A percentile compares a stretch with the other conserved stretches of the same genome.
phyloP scores from a whole-genome alignment of 2,797 vertebrate species.

The Mormyrus hasselquistii region DNA sequence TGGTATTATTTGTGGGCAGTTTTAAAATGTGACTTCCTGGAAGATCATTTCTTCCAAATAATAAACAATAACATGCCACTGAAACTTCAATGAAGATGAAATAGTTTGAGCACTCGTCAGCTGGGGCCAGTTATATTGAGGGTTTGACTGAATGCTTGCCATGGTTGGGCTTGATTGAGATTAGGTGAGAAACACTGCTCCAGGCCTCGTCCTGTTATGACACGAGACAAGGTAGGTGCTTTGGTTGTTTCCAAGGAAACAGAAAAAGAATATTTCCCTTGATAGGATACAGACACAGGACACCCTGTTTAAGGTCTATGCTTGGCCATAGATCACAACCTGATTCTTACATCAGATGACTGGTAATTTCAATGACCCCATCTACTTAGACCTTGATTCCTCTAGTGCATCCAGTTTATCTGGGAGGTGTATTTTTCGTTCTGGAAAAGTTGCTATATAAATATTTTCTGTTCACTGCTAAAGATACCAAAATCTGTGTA shows the following conservation, averaged over 20 bases:
- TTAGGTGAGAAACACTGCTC: background rate
- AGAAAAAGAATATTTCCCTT: background rate
- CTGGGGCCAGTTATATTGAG: background rate
- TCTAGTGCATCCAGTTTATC: background rate
- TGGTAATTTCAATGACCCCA: background rate
- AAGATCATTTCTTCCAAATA: background rate
- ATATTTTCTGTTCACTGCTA: background rate
- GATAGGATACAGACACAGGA: background rate
- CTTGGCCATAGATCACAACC: background rate
- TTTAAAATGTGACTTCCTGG: background rate
- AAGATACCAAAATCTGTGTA: background rate
- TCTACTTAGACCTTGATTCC: background rate
- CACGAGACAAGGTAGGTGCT: background rate
- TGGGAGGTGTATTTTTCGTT: background rate
- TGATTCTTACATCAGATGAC: background rate
- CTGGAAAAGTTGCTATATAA: conserved; percentile 31
- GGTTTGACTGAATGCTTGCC: background rate
- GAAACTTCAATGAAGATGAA: background rate
- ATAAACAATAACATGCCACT: background rate
- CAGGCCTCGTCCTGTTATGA: background rate
- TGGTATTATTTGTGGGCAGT: background rate
- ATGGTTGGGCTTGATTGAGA: background rate
- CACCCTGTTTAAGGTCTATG: background rate
- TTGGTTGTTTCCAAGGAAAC: background rate
- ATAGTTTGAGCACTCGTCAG: background rate